A percentile compares a stretch with the other conserved stretches of the same genome.
Conservation (phyloP, 2,113 vertebrate species). For the Emberiza fucata region DNA sequence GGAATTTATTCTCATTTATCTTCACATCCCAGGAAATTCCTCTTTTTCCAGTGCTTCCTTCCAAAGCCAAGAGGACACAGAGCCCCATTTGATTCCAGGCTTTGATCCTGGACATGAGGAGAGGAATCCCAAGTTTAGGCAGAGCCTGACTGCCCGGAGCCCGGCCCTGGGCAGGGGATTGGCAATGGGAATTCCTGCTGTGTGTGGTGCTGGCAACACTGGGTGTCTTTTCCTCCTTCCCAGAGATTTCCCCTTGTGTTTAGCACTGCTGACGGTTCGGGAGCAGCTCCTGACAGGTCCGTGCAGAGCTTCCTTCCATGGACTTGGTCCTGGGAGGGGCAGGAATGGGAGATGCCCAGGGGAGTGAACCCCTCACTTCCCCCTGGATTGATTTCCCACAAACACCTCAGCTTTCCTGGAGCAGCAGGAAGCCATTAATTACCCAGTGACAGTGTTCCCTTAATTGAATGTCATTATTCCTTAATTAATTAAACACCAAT, state of each 20-base stretch:
- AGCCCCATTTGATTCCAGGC: not conserved
- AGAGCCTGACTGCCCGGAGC: not conserved
- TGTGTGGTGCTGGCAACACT: not conserved
- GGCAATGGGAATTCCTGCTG: not conserved
- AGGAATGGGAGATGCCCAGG: fast-evolving
- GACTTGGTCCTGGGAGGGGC: fast-evolving
- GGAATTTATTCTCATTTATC: not conserved
- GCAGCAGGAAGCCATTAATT: constrained; percentile 54
- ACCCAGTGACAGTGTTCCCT: constrained; percentile 15
- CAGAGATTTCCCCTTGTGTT: fast-evolving
- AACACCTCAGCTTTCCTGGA: not conserved
- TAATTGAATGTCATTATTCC: constrained; percentile 48
- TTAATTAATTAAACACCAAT: constrained; percentile 68
- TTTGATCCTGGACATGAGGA: not conserved
- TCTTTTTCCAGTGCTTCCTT: not conserved
- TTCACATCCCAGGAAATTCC: not conserved
- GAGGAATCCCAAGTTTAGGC: not conserved
- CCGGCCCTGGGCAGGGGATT: not conserved
- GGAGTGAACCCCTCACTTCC: not conserved
- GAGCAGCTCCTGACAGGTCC: not conserved
- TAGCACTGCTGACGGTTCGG: not conserved
- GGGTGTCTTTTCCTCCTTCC: not conserved
- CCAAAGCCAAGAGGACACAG: not conserved
- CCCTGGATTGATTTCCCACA: not conserved
- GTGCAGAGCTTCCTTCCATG: fast-evolving